Conservation (phyloP, 2,113 vertebrate species). For the Hippoglossus stenolepis region DNA sequence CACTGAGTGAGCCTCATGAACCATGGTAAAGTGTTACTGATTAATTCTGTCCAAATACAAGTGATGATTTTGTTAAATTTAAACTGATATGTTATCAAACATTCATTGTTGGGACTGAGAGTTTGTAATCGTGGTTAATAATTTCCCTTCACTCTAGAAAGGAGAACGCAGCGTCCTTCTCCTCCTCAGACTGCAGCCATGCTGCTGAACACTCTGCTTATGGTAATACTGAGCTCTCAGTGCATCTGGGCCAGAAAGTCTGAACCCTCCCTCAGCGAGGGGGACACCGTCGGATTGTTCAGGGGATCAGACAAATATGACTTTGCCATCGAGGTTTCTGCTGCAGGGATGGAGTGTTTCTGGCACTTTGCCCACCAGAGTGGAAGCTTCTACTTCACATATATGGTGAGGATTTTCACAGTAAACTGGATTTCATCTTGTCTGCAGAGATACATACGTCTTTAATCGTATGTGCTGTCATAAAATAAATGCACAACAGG, state of each 20-base stretch:
- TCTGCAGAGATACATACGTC: not conserved
- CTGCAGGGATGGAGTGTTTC: conserved; percentile 43
- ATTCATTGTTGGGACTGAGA: not conserved
- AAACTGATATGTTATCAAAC: not conserved
- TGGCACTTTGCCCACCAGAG: conserved; percentile 56
- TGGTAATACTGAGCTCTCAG: not conserved
- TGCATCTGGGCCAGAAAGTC: conserved; percentile 25
- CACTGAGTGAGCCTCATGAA: not conserved
- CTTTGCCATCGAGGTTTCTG: conserved; percentile 37
- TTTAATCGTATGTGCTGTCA: not conserved
- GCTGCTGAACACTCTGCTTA: not conserved
- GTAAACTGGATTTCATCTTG: not conserved
- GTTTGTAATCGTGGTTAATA: conserved; percentile 29
- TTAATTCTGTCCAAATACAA: no score
- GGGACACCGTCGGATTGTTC: not conserved
- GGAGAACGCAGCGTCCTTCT: not conserved
- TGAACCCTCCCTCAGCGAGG: not conserved
- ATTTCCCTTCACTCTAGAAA: conserved; percentile 12
- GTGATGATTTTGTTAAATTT: not conserved
- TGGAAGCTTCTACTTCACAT: conserved; percentile 47
- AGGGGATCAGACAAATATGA: conserved; percentile 35
- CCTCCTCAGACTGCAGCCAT: conserved; percentile 15
- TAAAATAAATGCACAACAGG: no score
- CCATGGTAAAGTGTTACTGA: no score
- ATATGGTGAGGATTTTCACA: conserved; percentile 34